These are phyloP conservation scores for Calidris pygmaea DNA, from an alignment of 2,113 vertebrate genomes.

Conservation along the genomic window DNA sequence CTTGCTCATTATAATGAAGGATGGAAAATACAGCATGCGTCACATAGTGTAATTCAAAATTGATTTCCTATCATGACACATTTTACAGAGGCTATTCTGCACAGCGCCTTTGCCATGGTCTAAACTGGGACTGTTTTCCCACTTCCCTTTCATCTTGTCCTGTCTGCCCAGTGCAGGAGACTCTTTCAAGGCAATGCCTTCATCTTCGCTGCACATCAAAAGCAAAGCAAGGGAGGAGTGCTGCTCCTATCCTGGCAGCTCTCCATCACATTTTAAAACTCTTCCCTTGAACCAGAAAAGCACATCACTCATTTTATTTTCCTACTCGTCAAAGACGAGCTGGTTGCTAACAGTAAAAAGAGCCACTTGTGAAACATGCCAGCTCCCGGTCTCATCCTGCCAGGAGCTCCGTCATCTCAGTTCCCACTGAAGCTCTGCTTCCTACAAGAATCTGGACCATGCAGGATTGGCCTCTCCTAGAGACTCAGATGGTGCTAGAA, in stretches of 20 bases:
- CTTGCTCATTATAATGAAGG: constrained; percentile 59
- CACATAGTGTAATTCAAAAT: constrained; percentile 55
- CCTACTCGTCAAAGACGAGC: constrained; percentile 7
- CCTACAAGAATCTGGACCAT: neutral
- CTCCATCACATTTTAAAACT: constrained; percentile 41
- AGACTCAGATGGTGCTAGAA: neutral
- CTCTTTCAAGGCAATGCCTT: constrained; percentile 27
- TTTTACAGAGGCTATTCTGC: constrained; percentile 19
- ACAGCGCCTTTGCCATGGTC: neutral
- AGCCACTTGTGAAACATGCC: constrained; percentile 52
- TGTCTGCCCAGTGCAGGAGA: neutral
- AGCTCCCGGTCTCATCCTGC: constrained; percentile 50
- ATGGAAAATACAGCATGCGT: constrained; percentile 49
- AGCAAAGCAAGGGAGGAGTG: constrained; percentile 27
- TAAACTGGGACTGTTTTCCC: neutral
- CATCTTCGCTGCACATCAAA: constrained; percentile 4
- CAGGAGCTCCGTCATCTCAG: constrained; percentile 26
- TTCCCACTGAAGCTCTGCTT: constrained; percentile 18
- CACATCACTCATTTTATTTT: constrained; percentile 63
- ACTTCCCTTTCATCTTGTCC: constrained; percentile 12
- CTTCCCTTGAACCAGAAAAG: constrained; percentile 46
- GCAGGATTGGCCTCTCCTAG: neutral
- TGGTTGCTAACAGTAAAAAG: constrained; percentile 62
- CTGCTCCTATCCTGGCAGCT: constrained; percentile 45
- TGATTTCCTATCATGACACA: constrained; percentile 58